A percentile compares a stretch with the other conserved stretches of the same genome.
These are phyloP conservation scores for Alligator mississippiensis DNA, from an alignment of 2,113 vertebrate species.

Conservation along the genomic window DNA sequence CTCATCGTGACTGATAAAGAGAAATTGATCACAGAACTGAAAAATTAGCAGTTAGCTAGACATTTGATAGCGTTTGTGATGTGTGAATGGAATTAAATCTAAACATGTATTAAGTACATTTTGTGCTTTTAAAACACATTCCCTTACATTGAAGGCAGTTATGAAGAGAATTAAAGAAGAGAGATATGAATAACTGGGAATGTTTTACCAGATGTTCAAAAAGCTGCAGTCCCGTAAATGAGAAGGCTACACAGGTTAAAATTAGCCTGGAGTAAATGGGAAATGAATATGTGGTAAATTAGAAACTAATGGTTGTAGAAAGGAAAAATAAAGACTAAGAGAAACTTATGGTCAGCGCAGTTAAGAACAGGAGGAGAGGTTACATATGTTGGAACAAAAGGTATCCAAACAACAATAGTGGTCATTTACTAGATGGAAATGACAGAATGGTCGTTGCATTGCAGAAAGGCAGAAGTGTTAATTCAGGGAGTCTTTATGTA, in stretches of 20 bases:
- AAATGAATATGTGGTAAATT: neutral
- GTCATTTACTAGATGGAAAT: too few species aligned
- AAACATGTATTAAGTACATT: neutral
- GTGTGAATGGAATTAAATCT: neutral
- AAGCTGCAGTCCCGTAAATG: neutral
- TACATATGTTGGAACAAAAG: too few species aligned
- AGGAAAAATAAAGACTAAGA: too few species aligned
- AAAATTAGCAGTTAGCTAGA: neutral
- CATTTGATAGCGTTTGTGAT: neutral
- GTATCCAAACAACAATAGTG: too few species aligned
- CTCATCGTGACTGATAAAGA: neutral
- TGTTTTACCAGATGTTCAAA: neutral
- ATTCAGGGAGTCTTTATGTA: too few species aligned
- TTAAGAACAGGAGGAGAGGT: too few species aligned
- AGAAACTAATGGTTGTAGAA: too few species aligned
- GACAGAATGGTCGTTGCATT: too few species aligned
- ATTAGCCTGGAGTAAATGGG: neutral
- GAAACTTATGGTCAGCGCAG: too few species aligned
- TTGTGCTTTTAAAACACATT: neutral
- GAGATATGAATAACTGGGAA: neutral
- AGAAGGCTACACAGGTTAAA: neutral
- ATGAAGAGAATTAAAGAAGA: neutral
- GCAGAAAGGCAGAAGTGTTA: too few species aligned
- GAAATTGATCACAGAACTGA: neutral
- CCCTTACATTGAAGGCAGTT: neutral